phyloP scores from a whole-genome alignment of 2,888 invertebrate species.

The Pristionchus maxplancki region DNA sequence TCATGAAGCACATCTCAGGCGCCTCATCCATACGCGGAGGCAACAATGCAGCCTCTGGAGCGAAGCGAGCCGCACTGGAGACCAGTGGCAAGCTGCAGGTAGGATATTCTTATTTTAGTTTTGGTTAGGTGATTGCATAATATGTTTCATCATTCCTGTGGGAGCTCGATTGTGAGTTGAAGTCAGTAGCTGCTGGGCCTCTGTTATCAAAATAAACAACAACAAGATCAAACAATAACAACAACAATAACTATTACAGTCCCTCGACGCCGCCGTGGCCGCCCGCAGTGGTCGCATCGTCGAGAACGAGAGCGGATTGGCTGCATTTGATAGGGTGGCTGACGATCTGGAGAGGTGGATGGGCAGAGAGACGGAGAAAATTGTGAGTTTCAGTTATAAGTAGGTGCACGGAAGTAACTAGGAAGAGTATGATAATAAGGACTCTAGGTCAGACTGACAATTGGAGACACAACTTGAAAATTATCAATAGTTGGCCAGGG shows the following conservation, averaged over 20 bases:
- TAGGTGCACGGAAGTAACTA: too few relatives aligned
- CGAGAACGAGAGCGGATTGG: slow-evolving; percentile 59
- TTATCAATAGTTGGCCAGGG: too few relatives aligned
- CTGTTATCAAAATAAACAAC: too few relatives aligned
- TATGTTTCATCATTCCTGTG: not conserved
- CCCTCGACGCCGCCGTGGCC: slow-evolving; percentile 54
- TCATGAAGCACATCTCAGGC: not conserved
- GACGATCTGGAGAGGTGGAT: slow-evolving; percentile 66
- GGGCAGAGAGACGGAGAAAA: slow-evolving; percentile 56
- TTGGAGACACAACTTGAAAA: too few relatives aligned
- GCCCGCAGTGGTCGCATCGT: slow-evolving; percentile 59
- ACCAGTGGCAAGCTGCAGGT: slow-evolving; percentile 37
- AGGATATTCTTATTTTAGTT: too few relatives aligned
- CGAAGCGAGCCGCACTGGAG: slow-evolving; percentile 27
- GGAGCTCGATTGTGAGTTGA: not conserved
- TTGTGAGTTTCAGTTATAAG: slow-evolving; percentile 47
- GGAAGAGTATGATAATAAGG: too few relatives aligned
- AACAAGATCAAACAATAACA: not conserved
- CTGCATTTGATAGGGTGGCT: slow-evolving; percentile 62
- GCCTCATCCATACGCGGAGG: not conserved
- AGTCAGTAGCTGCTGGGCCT: too few relatives aligned
- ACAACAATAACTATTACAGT: too few relatives aligned
- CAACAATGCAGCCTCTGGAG: not conserved
- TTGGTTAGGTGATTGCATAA: too few relatives aligned
- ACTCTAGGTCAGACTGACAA: too few relatives aligned